Base-by-base conservation (phyloP, 2,888 invertebrate genomes). In the Camptogramma bilineatum region DNA sequence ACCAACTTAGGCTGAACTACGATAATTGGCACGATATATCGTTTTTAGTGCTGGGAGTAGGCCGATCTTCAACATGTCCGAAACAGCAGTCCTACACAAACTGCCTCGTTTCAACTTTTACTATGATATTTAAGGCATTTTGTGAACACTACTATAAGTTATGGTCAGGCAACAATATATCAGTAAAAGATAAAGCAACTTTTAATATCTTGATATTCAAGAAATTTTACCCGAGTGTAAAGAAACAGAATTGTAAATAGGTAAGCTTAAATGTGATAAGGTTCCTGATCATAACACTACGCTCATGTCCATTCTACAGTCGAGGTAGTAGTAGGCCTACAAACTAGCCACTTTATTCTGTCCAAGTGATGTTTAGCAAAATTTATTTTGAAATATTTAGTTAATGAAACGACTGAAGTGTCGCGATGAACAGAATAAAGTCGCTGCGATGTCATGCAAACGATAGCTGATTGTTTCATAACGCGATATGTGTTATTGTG, bases 401-500 rank as follows among this genome's bases (percentile, higher is more conserved):
- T 86, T 86, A 87, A 86, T 85, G 78, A 80, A 79, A 79, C 78
- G 90, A 90, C 90, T 89, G 89, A 88, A 73, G 72, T 70, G 73
- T 77, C 76, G 76, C 71, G 66, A 64, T 71, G 83, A 80, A 82
- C 83, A 81, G 85, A 83, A 83, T 83, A 80, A 80, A 82, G 83
- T 77, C 72, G 84, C 85, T 75, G 78, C 74, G 59, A 73, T 79
- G 76, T 78, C 79, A 78, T 78, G 87, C 86, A 86, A 68, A 83
- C 82, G 81, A 83, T 84, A 85, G 90, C 88, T 85, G 87, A 85
- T 84, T 82, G 82, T 87, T 88, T 86, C 84, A 72, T 77, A 79
- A 76, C 84, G 90, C 88, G 79, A 82, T n/a, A n/a, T 82, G 82
- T 83, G 86, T 90, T 87, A 84, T 86, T 83, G 84, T 86, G 84